Evolutionary conservation across 2,797 vertebrate genomes (phyloP).

Genomic region (Miichthys miiuy): DNA sequence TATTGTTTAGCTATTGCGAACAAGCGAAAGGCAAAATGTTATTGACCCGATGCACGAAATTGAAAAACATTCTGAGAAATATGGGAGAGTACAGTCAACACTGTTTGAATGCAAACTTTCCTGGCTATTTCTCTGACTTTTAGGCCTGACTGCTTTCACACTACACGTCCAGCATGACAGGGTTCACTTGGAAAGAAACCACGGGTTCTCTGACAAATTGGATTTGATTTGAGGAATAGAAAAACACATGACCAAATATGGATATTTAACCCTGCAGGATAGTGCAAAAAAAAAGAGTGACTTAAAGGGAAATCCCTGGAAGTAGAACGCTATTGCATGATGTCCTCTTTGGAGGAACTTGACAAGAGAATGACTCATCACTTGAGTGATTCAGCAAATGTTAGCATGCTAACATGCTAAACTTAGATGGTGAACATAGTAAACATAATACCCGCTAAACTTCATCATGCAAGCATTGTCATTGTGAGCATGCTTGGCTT

Average conservation of each 20-base stretch:
- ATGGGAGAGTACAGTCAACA: conserved; percentile 13
- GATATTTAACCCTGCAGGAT: neutral
- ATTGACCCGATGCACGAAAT: neutral
- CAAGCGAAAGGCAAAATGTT: conserved; percentile 27
- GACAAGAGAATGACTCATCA: neutral
- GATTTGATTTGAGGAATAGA: conserved; percentile 35
- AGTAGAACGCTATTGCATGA: no score
- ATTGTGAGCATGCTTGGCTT: neutral
- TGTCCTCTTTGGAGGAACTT: neutral
- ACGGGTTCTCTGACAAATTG: conserved; percentile 23
- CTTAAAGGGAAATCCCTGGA: neutral
- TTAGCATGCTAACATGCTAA: neutral
- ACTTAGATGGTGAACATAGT: neutral
- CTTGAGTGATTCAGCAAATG: neutral
- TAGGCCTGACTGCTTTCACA: conserved; percentile 23
- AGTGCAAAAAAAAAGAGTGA: neutral
- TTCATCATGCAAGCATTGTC: neutral
- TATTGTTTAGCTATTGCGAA: conserved; percentile 18
- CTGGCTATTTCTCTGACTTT: conserved; percentile 35
- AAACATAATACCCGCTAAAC: neutral
- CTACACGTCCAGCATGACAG: conserved; percentile 29
- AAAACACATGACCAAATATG: conserved; percentile 42
- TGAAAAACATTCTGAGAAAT: conserved; percentile 38
- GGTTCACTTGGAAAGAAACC: conserved; percentile 35
- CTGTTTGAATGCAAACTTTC: conserved; percentile 54